Conservation (phyloP, 2,888 invertebrate species). For the Melanostoma mellinum region DNA sequence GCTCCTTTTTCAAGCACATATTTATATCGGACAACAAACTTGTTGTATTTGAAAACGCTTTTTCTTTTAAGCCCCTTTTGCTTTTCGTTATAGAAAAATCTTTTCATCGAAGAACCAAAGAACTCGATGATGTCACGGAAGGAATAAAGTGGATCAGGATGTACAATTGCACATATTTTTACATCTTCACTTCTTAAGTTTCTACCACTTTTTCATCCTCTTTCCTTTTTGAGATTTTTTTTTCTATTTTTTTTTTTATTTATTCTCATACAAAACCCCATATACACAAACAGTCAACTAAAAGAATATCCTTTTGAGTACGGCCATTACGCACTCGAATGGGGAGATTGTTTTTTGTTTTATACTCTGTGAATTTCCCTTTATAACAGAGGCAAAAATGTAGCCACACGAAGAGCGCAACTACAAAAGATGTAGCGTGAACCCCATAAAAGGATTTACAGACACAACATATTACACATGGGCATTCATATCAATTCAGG, state of each 20-base stretch:
- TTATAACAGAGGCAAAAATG: conserved; percentile 50
- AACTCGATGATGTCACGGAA: conserved; percentile 39
- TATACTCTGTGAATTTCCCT: conserved; percentile 53
- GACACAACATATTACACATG: conserved; percentile 66
- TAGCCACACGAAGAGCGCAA: conserved; percentile 65
- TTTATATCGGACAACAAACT: no score
- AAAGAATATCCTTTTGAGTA: conserved; percentile 61
- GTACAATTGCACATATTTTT: not conserved
- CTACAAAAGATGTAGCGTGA: conserved; percentile 62
- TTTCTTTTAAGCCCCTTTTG: no score
- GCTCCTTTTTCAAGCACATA: no score
- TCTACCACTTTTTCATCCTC: conserved; percentile 1
- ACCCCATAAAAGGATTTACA: conserved; percentile 69
- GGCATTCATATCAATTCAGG: conserved; percentile 50
- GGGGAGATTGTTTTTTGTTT: conserved; percentile 47
- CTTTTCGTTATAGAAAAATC: no score
- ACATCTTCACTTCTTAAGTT: conserved; percentile 30
- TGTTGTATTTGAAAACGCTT: no score
- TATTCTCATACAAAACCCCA: no score
- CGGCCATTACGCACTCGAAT: conserved; percentile 71
- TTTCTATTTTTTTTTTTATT: not conserved
- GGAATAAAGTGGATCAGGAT: conserved; percentile 43
- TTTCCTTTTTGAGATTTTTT: conserved; percentile 6
- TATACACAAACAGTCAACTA: conserved; percentile 36
- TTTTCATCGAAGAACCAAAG: not conserved